Conservation (phyloP, 2,888 invertebrate genomes). For the Lasioglossum figueresi region DNA sequence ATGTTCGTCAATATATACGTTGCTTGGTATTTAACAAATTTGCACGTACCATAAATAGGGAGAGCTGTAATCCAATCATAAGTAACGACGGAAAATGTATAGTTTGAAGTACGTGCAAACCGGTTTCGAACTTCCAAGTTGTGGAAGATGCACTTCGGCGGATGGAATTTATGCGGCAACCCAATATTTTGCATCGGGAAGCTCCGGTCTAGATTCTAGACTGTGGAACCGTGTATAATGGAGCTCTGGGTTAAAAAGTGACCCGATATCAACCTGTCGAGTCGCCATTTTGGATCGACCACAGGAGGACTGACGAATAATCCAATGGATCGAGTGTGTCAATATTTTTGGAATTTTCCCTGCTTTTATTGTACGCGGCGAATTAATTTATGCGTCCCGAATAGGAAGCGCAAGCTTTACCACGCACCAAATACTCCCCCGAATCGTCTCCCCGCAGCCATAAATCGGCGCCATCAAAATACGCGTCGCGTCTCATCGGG, state of each 20-base stretch:
- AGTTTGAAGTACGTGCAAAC: neutral
- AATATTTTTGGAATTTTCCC: neutral
- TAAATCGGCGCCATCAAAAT: conserved; percentile 14
- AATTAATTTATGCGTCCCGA: neutral
- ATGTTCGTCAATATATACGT: neutral
- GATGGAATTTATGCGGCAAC: neutral
- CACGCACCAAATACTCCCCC: neutral
- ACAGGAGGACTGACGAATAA: neutral
- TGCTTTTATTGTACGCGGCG: neutral
- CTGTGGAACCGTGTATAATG: neutral
- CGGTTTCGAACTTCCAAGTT: conserved; percentile 3
- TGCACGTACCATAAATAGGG: neutral
- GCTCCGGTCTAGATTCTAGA: neutral
- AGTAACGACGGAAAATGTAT: conserved; percentile 7
- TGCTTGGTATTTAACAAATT: neutral
- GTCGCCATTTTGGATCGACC: neutral
- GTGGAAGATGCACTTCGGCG: neutral
- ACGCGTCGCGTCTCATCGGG: neutral
- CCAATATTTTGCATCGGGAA: neutral
- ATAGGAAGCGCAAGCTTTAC: neutral
- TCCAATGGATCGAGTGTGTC: neutral
- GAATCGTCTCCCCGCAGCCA: neutral
- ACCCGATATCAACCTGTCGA: neutral
- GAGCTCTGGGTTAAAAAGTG: neutral
- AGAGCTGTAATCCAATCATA: neutral